Conservation (phyloP, 1,140 invertebrate species). For the Hyles euphorbiae region DNA sequence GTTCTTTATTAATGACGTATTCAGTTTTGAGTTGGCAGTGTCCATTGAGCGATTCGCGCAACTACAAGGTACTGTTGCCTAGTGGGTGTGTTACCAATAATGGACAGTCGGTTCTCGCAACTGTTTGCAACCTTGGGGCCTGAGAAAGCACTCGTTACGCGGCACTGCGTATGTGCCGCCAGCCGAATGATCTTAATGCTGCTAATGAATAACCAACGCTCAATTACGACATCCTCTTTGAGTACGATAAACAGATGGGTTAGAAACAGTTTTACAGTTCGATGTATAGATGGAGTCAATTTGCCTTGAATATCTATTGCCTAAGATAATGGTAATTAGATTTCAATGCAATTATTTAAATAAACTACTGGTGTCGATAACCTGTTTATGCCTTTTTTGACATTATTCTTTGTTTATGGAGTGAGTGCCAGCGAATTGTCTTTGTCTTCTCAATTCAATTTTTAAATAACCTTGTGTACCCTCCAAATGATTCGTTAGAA, state of each 20-base stretch:
- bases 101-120: constrained; percentile 31
- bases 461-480: not conserved
- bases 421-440: not conserved
- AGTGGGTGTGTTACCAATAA: constrained; percentile 34
- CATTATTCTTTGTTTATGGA: constrained; percentile 2
- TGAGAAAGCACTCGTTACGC: constrained; percentile 38
- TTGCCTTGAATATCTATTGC: constrained; percentile 4
- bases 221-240: constrained; percentile 28
- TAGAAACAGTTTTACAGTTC: not conserved
- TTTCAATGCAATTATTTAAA: too few relatives aligned
- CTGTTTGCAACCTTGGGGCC: constrained; percentile 29
- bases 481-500: constrained; percentile 8
- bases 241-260: constrained; percentile 13
- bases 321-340: too few relatives aligned
- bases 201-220: constrained; percentile 21
- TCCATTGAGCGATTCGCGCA: not conserved
- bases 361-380: too few relatives aligned
- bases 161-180: constrained; percentile 13
- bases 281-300: not conserved
- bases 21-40: not conserved
- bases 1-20: not conserved
- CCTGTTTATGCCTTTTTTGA: too few relatives aligned
- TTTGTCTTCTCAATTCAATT: too few relatives aligned
- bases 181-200: constrained; percentile 23
- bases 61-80: constrained; percentile 6